Base-by-base conservation (phyloP, 2,797 vertebrate genomes). In the Centropyge bicolor region DNA sequence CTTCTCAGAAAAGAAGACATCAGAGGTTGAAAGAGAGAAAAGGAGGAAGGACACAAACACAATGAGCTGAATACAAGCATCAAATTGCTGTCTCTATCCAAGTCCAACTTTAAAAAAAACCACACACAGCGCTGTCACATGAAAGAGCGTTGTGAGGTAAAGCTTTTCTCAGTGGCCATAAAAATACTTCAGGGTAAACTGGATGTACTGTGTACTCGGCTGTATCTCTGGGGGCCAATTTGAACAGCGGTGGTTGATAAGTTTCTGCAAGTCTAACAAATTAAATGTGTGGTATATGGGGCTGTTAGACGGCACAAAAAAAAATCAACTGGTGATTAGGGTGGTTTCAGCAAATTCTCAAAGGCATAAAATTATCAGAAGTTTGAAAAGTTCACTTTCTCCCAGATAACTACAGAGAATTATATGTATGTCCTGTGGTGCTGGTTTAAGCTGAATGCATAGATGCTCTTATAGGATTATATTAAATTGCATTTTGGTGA, bases 1-100 rank as follows among this genome's bases (percentile, higher is more conserved):
- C 93, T 93, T 92, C 86, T 74, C 74, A 74, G 88, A 82, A 84
- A 91, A 90, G 77, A 77, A 49, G 64, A 80, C 82, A 70, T 65
- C 43, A 63, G 67, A 87, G 46, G 81, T 86, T 72, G 51, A 78
- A 75, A 74, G 54, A 43, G 52, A 85, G 73, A 68, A 65, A 14
- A 80, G 68, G 66, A 81, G 61, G 74, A 85, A 90, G 88, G 84
- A 63, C 82, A 82, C 22, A 12, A 48, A 51, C 77, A 86, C 78
- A 88, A 70, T 65, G 76, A 85, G 67, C 82, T 64, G 68, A 69
- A 80, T 45, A 51, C 52, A 69, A 67, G 89, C 55, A 86, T 92
- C 86, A 70, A 72, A 86, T 90, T 83, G 49, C 89, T 51, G 45
- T 48, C 48, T 38, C 38, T 48, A 43, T 14, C 41, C 41, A 71